Evolutionary conservation across 2,113 vertebrate genomes (phyloP).

Genomic region (Grantiella picta): DNA sequence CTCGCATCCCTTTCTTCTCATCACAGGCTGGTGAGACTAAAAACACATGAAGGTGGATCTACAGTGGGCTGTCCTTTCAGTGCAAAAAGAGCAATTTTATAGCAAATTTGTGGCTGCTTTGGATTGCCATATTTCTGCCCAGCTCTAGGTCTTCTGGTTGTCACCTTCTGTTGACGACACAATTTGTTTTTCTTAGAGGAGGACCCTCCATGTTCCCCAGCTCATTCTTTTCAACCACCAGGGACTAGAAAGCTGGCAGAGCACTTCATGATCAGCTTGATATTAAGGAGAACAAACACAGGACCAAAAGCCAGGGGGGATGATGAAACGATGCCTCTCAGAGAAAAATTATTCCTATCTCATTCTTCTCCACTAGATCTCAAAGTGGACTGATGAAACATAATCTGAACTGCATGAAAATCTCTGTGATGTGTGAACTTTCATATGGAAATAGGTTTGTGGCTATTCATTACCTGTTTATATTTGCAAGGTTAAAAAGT

Average conservation of each 20-base stretch:
- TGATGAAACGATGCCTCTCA: not conserved
- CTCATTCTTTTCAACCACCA: not conserved
- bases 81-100: not conserved
- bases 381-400: not conserved
- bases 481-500: slow-evolving; percentile 69
- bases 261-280: not conserved
- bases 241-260: not conserved
- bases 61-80: not conserved
- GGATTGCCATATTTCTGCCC: not conserved
- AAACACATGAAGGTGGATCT: not conserved
- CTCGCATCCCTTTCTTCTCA: not conserved
- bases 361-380: not conserved
- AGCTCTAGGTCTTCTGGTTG: not conserved
- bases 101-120: not conserved
- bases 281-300: not conserved
- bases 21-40: not conserved
- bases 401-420: not conserved
- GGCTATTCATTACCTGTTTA: slow-evolving; percentile 63
- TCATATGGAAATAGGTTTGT: slow-evolving; percentile 48
- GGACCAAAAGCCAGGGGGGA: not conserved
- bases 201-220: not conserved
- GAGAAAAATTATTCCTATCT: not conserved
- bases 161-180: not conserved
- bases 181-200: not conserved
- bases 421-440: slow-evolving; percentile 39